phyloP scores from a whole-genome alignment of 2,113 vertebrate genomes.

The Passer montanus region DNA sequence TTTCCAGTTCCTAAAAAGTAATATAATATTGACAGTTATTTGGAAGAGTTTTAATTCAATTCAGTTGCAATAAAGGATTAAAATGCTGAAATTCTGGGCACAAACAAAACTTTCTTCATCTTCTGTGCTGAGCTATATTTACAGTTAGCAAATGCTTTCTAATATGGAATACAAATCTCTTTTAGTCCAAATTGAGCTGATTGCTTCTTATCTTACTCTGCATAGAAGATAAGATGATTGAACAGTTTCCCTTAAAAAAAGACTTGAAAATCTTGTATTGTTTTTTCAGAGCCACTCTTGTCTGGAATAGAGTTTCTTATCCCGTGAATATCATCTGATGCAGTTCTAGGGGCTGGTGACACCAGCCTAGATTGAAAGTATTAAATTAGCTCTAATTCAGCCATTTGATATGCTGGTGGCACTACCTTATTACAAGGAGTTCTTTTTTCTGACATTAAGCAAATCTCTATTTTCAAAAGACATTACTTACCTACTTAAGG shows the following conservation, averaged over 20 bases:
- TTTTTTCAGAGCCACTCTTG: not conserved
- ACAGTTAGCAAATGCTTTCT: not conserved
- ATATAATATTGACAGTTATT: not conserved
- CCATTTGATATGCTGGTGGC: not conserved
- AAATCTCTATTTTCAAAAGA: not conserved
- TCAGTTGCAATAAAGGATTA: not conserved
- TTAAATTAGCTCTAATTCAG: slow-evolving; percentile 1
- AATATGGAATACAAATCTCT: not conserved
- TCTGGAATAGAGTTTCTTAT: not conserved
- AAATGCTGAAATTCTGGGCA: not conserved
- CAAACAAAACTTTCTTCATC: not conserved
- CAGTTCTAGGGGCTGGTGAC: not conserved
- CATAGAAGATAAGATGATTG: fast-evolving
- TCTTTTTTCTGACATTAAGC: slow-evolving; percentile 1
- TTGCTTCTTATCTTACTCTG: not conserved
- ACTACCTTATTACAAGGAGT: not conserved
- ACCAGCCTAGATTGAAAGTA: not conserved
- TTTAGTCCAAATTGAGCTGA: not conserved
- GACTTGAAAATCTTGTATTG: not conserved
- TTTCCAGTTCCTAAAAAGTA: not conserved
- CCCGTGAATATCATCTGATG: not conserved
- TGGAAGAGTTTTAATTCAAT: not conserved
- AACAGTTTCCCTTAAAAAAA: not conserved
- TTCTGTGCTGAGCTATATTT: not conserved
- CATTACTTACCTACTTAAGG: not conserved